These are phyloP conservation scores for Antheraea pernyi DNA, from an alignment of 1,140 invertebrate species.

Conservation along the genomic window DNA sequence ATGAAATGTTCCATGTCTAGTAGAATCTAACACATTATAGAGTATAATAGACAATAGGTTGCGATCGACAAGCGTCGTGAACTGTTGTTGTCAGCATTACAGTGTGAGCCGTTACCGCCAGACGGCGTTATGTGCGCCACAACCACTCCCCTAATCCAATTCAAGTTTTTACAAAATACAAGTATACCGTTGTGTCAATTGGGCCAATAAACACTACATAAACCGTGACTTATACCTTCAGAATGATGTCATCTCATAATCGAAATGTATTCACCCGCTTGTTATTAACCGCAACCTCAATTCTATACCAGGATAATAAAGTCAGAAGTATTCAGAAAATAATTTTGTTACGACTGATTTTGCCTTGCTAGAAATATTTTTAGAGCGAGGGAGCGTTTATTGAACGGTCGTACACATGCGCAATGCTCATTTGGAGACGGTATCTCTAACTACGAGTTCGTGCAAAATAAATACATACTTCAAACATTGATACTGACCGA, in stretches of 20 bases:
- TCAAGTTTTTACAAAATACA: background rate
- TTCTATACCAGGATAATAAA: background rate
- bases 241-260: background rate
- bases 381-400: constrained; percentile 48
- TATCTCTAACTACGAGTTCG: constrained; percentile 43
- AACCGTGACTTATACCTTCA: background rate
- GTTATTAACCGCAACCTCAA: background rate
- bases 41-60: too few relatives aligned
- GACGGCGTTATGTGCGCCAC: too few relatives aligned
- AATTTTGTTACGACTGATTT: background rate
- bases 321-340: background rate
- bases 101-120: too few relatives aligned
- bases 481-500: constrained; percentile 59
- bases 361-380: background rate
- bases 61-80: too few relatives aligned
- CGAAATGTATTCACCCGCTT: background rate
- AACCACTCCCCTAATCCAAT: background rate
- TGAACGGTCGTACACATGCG: constrained; percentile 67
- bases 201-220: background rate
- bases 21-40: too few relatives aligned
- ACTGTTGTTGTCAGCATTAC: too few relatives aligned
- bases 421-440: constrained; percentile 29
- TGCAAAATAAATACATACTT: constrained; percentile 66
- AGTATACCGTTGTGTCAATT: background rate
- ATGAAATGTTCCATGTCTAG: too few relatives aligned